These are phyloP conservation scores for Adelphocoris suturalis DNA, from an alignment of 2,888 invertebrate species.

Conservation along the genomic window DNA sequence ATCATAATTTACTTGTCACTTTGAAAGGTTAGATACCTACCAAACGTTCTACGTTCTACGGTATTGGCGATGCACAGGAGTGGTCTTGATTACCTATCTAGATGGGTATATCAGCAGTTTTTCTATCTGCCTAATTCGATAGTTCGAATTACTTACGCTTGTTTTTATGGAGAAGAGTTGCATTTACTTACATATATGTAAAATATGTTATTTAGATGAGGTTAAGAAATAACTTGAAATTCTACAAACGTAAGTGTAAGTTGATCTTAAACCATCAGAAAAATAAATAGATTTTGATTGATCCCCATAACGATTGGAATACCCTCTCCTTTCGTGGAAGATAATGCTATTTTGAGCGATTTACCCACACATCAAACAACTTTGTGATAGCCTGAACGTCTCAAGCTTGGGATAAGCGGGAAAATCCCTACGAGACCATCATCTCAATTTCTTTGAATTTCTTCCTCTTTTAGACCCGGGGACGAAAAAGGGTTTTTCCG, in stretches of 20 bases:
- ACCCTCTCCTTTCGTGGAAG: not conserved
- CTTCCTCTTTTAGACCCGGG: not conserved
- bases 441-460: constrained; percentile 8
- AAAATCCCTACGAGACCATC: not conserved
- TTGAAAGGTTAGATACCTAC: no score
- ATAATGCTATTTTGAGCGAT: not conserved
- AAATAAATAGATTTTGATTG: not conserved
- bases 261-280: not conserved
- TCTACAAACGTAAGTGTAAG: not conserved
- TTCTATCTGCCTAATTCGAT: no score
- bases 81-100: no score
- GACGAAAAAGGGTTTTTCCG: not conserved
- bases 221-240: no score
- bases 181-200: no score
- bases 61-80: no score
- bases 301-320: not conserved
- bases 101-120: no score
- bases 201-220: no score
- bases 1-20: no score
- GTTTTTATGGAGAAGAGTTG: no score
- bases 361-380: not conserved
- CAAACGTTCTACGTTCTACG: no score
- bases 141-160: no score
- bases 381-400: constrained; percentile 2
- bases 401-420: not conserved